These are phyloP conservation scores for Cephonodes hylas DNA, from an alignment of 2,888 invertebrate genomes.

Conservation along the genomic window DNA sequence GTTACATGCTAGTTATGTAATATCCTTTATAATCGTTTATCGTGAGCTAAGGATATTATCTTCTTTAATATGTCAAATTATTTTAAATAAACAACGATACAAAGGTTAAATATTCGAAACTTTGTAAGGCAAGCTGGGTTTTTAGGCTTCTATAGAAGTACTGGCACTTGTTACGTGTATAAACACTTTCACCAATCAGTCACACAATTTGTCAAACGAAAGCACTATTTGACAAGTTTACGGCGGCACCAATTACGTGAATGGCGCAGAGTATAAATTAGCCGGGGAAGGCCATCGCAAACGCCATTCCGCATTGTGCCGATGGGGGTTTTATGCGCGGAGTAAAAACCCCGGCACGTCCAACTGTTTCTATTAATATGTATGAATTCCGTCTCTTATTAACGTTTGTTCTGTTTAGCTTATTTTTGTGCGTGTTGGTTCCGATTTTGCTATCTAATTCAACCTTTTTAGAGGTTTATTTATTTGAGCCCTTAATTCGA, in stretches of 20 bases:
- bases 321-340: slow-evolving; percentile 43
- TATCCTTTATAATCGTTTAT: too few species aligned
- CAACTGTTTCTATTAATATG: slow-evolving; percentile 52
- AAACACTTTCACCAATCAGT: neutral
- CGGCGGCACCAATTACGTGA: neutral
- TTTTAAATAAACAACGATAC: too few species aligned
- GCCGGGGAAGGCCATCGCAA: neutral
- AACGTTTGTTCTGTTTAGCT: neutral
- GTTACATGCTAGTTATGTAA: too few species aligned
- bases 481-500: too few species aligned
- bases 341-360: slow-evolving; percentile 59
- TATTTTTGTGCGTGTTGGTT: neutral
- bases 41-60: too few species aligned
- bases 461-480: neutral
- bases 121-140: too few species aligned
- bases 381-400: slow-evolving; percentile 3
- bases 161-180: neutral
- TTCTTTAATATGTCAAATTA: too few species aligned
- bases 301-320: neutral
- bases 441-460: neutral
- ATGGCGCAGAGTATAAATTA: neutral
- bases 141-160: too few species aligned
- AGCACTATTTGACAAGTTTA: neutral
- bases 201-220: neutral
- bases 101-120: too few species aligned